phyloP scores from a whole-genome alignment of 2,113 vertebrate genomes.

The Gorsachius goisagi region DNA sequence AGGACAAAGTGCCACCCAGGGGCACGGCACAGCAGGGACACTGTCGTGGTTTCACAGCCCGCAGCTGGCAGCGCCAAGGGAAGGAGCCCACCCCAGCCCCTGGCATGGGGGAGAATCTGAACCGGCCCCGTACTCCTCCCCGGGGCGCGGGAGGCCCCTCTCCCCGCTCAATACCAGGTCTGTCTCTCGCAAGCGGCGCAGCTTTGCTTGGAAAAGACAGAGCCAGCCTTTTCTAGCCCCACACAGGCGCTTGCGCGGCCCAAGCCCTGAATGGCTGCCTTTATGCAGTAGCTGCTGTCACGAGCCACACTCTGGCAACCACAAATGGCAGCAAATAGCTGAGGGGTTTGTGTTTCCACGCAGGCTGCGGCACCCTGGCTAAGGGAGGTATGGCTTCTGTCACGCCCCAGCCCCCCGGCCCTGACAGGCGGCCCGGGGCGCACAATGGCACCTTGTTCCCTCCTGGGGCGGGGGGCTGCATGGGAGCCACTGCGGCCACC shows the following conservation, averaged over 20 bases:
- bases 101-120: neutral
- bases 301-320: slow-evolving; percentile 28
- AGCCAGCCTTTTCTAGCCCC: slow-evolving; percentile 1
- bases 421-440: neutral
- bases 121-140: neutral
- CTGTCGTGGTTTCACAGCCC: fast-evolving
- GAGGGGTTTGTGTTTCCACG: neutral
- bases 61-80: neutral
- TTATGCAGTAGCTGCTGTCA: slow-evolving; percentile 49
- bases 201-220: slow-evolving; percentile 40
- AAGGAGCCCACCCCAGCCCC: neutral
- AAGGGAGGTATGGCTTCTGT: neutral
- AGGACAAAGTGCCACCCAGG: neutral
- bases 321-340: slow-evolving; percentile 31
- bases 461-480: neutral
- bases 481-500: neutral
- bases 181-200: neutral
- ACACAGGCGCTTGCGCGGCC: neutral
- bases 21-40: neutral
- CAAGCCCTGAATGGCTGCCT: slow-evolving; percentile 62
- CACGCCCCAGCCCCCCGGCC: neutral
- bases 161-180: neutral
- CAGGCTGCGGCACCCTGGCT: neutral
- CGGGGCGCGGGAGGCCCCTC: neutral
- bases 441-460: slow-evolving; percentile 34